Evolutionary conservation across 2,113 vertebrate species (phyloP).

Genomic region (Callopanchax toddi): DNA sequence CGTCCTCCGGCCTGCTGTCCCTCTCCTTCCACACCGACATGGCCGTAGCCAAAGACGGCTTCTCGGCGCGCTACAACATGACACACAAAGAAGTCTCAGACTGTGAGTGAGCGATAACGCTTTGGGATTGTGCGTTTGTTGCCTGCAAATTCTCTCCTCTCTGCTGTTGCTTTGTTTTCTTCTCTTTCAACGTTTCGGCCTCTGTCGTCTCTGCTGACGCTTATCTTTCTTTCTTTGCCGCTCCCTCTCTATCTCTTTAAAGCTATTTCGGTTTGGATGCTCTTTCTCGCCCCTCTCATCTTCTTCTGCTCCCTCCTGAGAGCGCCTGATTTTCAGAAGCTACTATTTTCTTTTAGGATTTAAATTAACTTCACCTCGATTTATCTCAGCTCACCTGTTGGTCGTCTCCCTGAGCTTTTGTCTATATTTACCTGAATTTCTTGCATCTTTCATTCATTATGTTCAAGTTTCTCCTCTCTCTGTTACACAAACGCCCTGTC

Average conservation of each 20-base stretch:
- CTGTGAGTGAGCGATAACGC: constrained; percentile 83
- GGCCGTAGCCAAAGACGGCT: constrained; percentile 97
- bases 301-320: constrained; percentile 40
- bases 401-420: constrained; percentile 5
- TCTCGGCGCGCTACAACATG: constrained; percentile 96
- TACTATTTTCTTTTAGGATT: constrained; percentile 56
- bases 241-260: constrained; percentile 50
- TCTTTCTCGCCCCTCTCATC: constrained; percentile 21
- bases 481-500: neutral
- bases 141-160: too few relatives aligned
- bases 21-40: constrained; percentile 98
- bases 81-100: constrained; percentile 88
- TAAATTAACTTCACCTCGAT: constrained; percentile 65
- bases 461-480: neutral
- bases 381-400: constrained; percentile 52
- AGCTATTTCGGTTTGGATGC: constrained; percentile 51
- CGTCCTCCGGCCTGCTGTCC: constrained; percentile 91
- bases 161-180: constrained; percentile 42
- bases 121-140: neutral
- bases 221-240: constrained; percentile 40
- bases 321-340: constrained; percentile 34
- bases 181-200: constrained; percentile 15
- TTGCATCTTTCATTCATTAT: neutral
- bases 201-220: constrained; percentile 39
- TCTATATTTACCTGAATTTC: constrained; percentile 1